A percentile compares a stretch with the other conserved stretches of the same genome.
Conservation (phyloP, 2,888 invertebrate species). For the Ochropleura plecta region DNA sequence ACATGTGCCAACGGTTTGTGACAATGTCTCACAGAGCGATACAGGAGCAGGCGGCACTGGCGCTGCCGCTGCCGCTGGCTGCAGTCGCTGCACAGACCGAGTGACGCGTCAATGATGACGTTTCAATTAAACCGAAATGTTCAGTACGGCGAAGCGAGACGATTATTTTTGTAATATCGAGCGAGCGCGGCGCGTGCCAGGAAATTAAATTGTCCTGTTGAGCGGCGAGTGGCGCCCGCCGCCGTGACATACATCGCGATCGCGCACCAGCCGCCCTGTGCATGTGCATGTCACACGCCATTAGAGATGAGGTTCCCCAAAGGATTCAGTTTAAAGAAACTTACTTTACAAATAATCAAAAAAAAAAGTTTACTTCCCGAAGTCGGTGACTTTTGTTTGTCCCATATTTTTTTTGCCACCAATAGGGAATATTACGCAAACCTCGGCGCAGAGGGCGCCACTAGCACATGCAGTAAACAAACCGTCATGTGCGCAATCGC, state of each 20-base stretch:
- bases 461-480: too few species aligned
- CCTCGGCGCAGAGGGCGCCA: too few species aligned
- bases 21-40: not conserved
- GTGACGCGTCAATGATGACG: not conserved
- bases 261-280: not conserved
- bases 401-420: too few species aligned
- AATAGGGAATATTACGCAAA: too few species aligned
- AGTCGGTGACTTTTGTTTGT: too few species aligned
- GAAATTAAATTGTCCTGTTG: conserved; percentile 51
- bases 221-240: conserved; percentile 1
- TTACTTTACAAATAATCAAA: too few species aligned
- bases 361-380: too few species aligned
- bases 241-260: not conserved
- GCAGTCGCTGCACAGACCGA: not conserved
- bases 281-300: not conserved
- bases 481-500: too few species aligned
- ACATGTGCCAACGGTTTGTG: too few species aligned
- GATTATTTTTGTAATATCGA: conserved; percentile 23
- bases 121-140: conserved; percentile 34
- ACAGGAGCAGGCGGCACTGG: not conserved
- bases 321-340: too few species aligned
- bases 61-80: not conserved
- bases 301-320: not conserved
- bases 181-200: conserved; percentile 29
- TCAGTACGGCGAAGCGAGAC: conserved; percentile 1